Base-by-base conservation (phyloP, 2,113 vertebrate genomes). In the Dasyprocta punctata region DNA sequence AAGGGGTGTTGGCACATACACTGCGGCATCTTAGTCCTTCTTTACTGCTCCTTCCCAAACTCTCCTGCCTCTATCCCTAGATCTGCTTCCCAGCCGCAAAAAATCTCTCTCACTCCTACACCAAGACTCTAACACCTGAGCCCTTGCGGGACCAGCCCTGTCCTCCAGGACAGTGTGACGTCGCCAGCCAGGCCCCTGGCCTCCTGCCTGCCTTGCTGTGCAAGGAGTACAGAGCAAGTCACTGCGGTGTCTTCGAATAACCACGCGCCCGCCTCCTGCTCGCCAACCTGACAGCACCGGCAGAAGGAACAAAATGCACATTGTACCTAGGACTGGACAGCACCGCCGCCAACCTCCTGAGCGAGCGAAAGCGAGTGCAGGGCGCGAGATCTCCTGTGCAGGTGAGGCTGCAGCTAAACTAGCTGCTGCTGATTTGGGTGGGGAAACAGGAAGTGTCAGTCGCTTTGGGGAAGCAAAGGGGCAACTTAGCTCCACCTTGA, bases 381-480 rank as follows among this genome's bases (percentile, higher is more conserved):
- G 33, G 73, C 47, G 67, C 3, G n/a, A n/a, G 13, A 56, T 3
- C 24, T 78, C 63, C 88, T 81, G 82, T 44, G 60, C 61, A 60
- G 33, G 30, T 86, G 56, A 78, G 52, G 16, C 7, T 58, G 71
- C 65, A 82, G 28, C 84, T 26, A 58, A 36, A 67, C 20, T 41
- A 77, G 10, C 17, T 13, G 56, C 73, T 47, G 33, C 0, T 52
- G n/a, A 22, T 6, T 24, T 24, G 4, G 36, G 44, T 80, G 2
- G 9, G 22, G 13, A 26, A 52, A 73, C 3, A 24, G 13, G 26
- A 58, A 3, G 13, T 8, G 30, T 6, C 81, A 9, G 54, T 5
- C 1, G 30, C 5, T 3, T 22, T 10, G 2, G n/a, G 0, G 30
- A n/a, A n/a, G n/a, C n/a, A n/a, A 7, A 84, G 67, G 36, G 19